Base-by-base conservation (phyloP, 2,888 invertebrate genomes). In the Hydropsyche betteni region DNA sequence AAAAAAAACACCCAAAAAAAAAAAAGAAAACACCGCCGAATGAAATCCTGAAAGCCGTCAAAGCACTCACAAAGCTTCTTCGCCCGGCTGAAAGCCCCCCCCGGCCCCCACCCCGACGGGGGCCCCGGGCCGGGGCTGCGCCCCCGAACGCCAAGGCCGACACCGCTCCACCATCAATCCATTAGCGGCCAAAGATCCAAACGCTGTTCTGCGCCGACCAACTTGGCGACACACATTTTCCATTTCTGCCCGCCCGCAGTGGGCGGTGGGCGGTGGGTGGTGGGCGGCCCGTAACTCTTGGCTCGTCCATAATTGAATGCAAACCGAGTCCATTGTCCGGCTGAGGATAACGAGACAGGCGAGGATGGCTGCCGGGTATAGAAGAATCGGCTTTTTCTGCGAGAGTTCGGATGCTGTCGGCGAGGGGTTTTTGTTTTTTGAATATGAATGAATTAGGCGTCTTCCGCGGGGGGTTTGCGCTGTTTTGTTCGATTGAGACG, bases 191-290 rank as follows among this genome's bases (percentile, higher is more conserved):
- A 79, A 79, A 79, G 80, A 81, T 80, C 81, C 82, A 82, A 81
- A 83, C 83, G 83, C 82, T 83, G 85, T 83, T 85, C 86, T 85
- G 83, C 83, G 84, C 83, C 83, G 84, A 84, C 85, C 83, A 85
- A 86, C 83, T 86, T 86, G 84, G 85, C 80, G 80, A 87, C 87
- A 86, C 84, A 86, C 85, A 87, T 87, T 87, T 86, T 86, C 87
- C 86, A 87, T 87, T 87, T 85, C 85, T 61, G 64, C 58, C 73
- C 73, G 73, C n/a, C 68, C 58, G 50, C 61, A 24, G 24, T 24
- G 24, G 24, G 24, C 68, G 72, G 53, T 24, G 44, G 72, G 33
- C 51, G 50, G 24, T 44, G 51, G 51, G 61, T 3, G 44, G 52
- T 16, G 38, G 68, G 36, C 74, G 75, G 73, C 74, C 76, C 78